Base-by-base conservation (phyloP, 2,888 invertebrate genomes). In the Calameuta pallipes region DNA sequence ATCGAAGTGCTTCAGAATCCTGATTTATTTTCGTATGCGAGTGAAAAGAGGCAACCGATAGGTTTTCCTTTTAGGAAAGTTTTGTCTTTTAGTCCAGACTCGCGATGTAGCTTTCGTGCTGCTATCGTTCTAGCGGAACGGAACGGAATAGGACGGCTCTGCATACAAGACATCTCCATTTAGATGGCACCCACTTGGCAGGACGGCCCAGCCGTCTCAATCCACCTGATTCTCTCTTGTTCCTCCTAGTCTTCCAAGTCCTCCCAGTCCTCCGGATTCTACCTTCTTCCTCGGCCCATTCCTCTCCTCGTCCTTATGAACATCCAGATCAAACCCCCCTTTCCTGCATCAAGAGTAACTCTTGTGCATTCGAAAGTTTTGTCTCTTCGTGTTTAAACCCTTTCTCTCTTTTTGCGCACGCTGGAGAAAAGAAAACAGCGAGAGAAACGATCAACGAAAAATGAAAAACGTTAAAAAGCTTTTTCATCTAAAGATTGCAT, bases 81-180 rank as follows among this genome's bases (percentile, higher is more conserved):
- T 89, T 87, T 88, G 87, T 88, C 87, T 87, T 85, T 87, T 84
- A 87, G 87, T 82, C 81, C 82, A 83, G 83, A 78, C 82, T 15
- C 73, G 75, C 76, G 82, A 79, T 83, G 80, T 83, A 81, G 82
- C 85, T 86, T 88, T 83, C 85, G 85, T 83, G 86, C 85, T 81
- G 81, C 83, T 85, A 83, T 83, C 85, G 83, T 84, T 85, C 82
- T 87, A 87, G 88, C 15, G 41, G 41, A 41, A 41, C 87, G 87
- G 86, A 83, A 81, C 82, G 84, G 81, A 87, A 89, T 86, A 87
- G 86, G 84, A 81, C 82, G 84, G 81, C 85, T 85, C 85, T 86
- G 85, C 89, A 89, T 90, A 89, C 90, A 90, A 90, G 90, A 90
- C 87, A 90, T 90, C 89, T 90, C 90, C 90, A 90, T 90, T 90